A percentile compares a stretch with the other conserved stretches of the same genome.
phyloP scores from a whole-genome alignment of 2,888 invertebrate species.

The Phasia obesa region DNA sequence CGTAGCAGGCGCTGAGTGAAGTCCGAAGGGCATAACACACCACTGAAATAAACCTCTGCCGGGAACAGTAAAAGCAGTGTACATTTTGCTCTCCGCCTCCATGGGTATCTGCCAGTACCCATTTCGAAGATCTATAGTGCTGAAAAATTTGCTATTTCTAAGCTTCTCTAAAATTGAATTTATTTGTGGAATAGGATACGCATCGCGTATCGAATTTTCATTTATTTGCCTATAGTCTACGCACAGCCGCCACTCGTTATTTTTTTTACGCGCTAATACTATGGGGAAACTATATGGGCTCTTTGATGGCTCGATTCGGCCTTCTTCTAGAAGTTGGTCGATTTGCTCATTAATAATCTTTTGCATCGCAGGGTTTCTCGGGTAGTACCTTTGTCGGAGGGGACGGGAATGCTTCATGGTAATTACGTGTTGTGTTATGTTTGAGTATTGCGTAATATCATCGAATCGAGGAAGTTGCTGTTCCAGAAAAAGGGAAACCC shows the following conservation, averaged over 20 bases:
- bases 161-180: constrained; percentile 20
- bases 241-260: constrained; percentile 35
- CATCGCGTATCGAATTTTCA: constrained; percentile 11
- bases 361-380: too few species aligned
- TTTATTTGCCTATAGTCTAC: constrained; percentile 28
- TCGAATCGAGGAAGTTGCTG: too few species aligned
- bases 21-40: constrained; percentile 25
- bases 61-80: constrained; percentile 27
- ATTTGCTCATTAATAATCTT: constrained; percentile 37
- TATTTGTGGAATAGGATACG: constrained; percentile 32
- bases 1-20: constrained; percentile 43
- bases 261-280: constrained; percentile 25
- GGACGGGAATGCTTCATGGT: too few species aligned
- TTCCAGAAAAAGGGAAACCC: too few species aligned
- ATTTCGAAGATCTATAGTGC: constrained; percentile 4
- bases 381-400: too few species aligned
- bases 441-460: too few species aligned
- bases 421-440: too few species aligned
- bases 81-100: not conserved
- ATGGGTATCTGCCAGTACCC: constrained; percentile 29
- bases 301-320: constrained; percentile 33
- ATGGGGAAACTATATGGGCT: constrained; percentile 46
- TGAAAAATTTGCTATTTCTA: constrained; percentile 9
- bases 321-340: constrained; percentile 19
- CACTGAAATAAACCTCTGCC: constrained; percentile 4